Percentiles rank a stretch among this genome's conserved stretches.
Evolutionary conservation across 1,140 invertebrate species (phyloP).

Genomic region (Tribolium castaneum): DNA sequence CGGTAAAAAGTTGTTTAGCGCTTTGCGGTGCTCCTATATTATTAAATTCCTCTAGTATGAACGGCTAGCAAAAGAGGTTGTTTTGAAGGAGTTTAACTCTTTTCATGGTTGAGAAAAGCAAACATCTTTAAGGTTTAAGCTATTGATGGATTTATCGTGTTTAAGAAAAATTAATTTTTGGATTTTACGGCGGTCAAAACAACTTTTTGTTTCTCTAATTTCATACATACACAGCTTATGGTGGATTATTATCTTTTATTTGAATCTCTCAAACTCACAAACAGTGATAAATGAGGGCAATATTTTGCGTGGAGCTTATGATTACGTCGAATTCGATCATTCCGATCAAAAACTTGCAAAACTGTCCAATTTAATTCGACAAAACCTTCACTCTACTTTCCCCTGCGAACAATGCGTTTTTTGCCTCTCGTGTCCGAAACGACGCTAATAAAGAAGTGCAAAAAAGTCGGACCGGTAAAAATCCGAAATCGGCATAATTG

Average conservation of each 20-base stretch:
- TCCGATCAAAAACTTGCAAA: neutral
- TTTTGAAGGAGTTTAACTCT: neutral
- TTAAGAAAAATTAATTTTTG: no score
- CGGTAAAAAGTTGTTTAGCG: slow-evolving; percentile 12
- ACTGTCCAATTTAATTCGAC: neutral
- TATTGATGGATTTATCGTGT: neutral
- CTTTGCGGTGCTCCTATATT: slow-evolving; percentile 16
- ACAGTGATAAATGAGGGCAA: neutral
- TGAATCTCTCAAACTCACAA: neutral
- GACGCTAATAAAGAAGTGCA: slow-evolving; percentile 8
- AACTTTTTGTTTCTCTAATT: neutral
- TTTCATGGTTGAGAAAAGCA: neutral
- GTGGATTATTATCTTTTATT: neutral
- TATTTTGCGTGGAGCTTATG: neutral
- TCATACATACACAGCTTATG: neutral
- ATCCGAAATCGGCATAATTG: slow-evolving; percentile 12
- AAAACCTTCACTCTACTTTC: neutral
- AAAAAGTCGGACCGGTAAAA: slow-evolving; percentile 6
- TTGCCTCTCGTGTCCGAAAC: neutral
- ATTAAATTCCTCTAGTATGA: slow-evolving; percentile 24
- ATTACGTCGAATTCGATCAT: neutral
- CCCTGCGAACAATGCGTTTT: no score
- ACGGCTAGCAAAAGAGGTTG: neutral
- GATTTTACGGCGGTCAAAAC: neutral
- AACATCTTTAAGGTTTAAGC: neutral